These are phyloP conservation scores for Parascotia fuliginaria DNA, from an alignment of 2,888 invertebrate species.

Conservation along the genomic window DNA sequence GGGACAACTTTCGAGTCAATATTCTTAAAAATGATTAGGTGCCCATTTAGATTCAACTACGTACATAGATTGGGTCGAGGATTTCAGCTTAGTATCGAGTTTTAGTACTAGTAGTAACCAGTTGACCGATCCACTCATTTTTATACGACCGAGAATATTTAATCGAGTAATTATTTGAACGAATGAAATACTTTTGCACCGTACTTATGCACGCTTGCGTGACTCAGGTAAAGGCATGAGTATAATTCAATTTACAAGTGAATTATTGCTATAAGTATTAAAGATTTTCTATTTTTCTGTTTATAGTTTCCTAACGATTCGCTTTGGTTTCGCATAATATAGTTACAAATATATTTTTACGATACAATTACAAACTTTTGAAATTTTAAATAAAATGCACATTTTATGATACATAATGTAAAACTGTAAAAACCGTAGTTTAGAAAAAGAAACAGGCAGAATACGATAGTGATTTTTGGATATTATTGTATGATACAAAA, in stretches of 20 bases:
- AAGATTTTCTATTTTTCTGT: too few species aligned
- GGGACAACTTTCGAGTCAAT: neutral
- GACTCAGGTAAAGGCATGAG: neutral
- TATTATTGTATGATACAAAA: too few species aligned
- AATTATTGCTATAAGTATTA: too few species aligned
- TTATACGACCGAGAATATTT: constrained; percentile 33
- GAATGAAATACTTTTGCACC: neutral
- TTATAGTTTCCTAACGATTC: too few species aligned
- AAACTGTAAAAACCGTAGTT: too few species aligned
- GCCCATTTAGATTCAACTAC: neutral
- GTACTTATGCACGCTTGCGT: neutral
- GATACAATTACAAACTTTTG: too few species aligned
- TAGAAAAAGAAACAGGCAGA: too few species aligned
- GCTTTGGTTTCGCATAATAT: too few species aligned
- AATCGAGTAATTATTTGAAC: constrained; percentile 17
- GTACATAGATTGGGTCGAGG: constrained; percentile 39
- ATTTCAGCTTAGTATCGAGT: constrained; percentile 29
- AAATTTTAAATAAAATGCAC: too few species aligned
- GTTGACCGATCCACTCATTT: constrained; percentile 17
- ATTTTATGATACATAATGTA: too few species aligned
- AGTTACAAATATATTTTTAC: too few species aligned
- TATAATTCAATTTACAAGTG: neutral
- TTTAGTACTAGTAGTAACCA: constrained; percentile 6
- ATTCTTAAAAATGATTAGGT: constrained; percentile 3
- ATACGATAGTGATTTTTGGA: too few species aligned